phyloP scores from a whole-genome alignment of 2,113 vertebrate genomes.

The Cynocephalus volans region DNA sequence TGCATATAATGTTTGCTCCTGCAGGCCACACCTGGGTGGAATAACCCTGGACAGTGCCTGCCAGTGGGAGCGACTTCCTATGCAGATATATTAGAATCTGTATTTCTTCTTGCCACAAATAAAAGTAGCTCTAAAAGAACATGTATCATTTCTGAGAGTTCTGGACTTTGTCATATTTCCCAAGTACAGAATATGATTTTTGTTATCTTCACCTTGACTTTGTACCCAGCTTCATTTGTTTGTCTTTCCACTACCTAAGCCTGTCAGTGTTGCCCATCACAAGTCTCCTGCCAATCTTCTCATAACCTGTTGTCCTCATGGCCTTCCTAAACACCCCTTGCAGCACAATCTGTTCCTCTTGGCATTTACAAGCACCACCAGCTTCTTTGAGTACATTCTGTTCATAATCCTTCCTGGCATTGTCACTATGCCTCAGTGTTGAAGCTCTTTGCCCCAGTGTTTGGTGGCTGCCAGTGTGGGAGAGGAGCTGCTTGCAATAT shows the following conservation, averaged over 20 bases:
- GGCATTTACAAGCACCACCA: slow-evolving; percentile 54
- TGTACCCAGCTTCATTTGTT: neutral
- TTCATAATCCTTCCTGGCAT: slow-evolving; percentile 63
- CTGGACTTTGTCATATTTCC: neutral
- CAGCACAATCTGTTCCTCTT: slow-evolving; percentile 74
- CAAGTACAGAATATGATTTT: neutral
- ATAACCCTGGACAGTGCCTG: neutral
- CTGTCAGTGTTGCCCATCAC: neutral
- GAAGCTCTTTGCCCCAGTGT: neutral
- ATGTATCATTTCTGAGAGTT: neutral
- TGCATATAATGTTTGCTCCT: fast-evolving
- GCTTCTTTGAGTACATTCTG: slow-evolving; percentile 64
- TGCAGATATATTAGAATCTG: neutral
- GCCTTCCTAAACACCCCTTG: slow-evolving; percentile 74
- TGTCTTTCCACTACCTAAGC: neutral
- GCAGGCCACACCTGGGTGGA: neutral
- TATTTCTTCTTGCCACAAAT: neutral
- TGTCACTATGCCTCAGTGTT: neutral
- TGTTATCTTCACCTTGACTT: neutral
- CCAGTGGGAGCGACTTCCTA: neutral
- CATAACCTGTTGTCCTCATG: slow-evolving; percentile 67
- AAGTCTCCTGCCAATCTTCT: slow-evolving; percentile 46
- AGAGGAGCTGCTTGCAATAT: neutral
- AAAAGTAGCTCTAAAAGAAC: neutral
- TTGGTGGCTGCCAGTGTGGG: neutral